phyloP scores from a whole-genome alignment of 2,113 vertebrate species.

The Lampris incognitus region DNA sequence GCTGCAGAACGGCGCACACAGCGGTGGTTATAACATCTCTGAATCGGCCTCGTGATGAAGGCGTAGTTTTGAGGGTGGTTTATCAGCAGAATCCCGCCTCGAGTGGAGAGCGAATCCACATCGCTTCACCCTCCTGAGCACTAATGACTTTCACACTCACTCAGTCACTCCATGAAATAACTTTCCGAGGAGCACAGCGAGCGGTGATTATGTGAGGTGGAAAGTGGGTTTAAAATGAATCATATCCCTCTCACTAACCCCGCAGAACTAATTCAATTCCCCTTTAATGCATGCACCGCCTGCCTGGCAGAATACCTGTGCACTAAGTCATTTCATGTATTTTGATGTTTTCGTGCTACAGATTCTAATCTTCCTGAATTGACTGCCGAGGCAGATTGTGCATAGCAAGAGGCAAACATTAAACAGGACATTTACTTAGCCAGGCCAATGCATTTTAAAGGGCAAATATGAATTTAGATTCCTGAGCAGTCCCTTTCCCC shows the following conservation, averaged over 20 bases:
- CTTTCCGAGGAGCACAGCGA: conserved; percentile 32
- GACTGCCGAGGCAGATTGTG: conserved; percentile 28
- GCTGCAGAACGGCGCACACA: background rate
- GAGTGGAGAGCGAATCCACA: conserved; percentile 32
- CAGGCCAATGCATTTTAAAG: conserved; percentile 19
- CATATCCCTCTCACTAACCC: conserved; percentile 36
- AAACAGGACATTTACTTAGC: conserved; percentile 41
- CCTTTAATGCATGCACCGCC: conserved; percentile 26
- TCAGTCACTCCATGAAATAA: conserved; percentile 38
- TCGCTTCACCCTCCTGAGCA: conserved; percentile 6
- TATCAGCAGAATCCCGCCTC: conserved; percentile 1
- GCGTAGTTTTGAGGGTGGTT: background rate
- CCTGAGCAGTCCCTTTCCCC: background rate
- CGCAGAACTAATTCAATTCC: conserved; percentile 48
- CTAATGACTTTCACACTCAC: conserved; percentile 34
- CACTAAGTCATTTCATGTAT: conserved; percentile 36
- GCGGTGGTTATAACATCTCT: background rate
- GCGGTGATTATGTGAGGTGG: conserved; percentile 49
- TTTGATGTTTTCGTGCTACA: conserved; percentile 43
- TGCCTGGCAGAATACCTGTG: conserved; percentile 15
- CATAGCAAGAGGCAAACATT: conserved; percentile 13
- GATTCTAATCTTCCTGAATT: conserved; percentile 33
- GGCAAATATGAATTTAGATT: conserved; percentile 11
- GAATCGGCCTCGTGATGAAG: background rate
- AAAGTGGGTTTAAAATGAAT: conserved; percentile 56